A percentile compares a stretch with the other conserved stretches of the same genome.
Conservation (phyloP, 2,797 vertebrate species). For the Cheirogaleus major region DNA sequence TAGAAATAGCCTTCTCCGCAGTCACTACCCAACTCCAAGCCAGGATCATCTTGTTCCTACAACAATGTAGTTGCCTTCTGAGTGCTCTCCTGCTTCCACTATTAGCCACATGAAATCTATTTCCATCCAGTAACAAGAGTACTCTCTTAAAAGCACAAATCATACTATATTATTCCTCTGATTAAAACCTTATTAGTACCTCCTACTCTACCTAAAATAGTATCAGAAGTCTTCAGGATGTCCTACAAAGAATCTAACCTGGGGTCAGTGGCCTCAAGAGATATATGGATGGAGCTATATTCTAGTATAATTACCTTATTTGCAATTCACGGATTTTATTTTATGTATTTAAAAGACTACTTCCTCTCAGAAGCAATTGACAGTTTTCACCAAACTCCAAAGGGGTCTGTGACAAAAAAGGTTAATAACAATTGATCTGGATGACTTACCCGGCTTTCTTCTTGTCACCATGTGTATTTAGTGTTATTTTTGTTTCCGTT, state of each 20-base stretch:
- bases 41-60: background rate
- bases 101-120: background rate
- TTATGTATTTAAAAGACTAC: conserved; percentile 7
- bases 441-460: accelerated
- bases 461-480: background rate
- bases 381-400: background rate
- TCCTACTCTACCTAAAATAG: background rate
- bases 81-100: background rate
- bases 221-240: background rate
- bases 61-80: background rate
- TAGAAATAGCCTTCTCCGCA: background rate
- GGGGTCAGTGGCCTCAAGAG: background rate
- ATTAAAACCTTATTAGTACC: background rate
- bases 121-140: background rate
- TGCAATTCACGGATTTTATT: background rate
- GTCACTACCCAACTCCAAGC: background rate
- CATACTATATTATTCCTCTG: background rate
- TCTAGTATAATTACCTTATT: background rate
- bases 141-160: background rate
- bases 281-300: background rate
- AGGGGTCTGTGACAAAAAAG: background rate
- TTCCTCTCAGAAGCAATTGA: background rate
- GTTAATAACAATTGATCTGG: background rate
- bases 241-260: background rate
- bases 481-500: background rate